phyloP scores from a whole-genome alignment of 2,888 invertebrate genomes.

The Hirtodrosophila duncani region DNA sequence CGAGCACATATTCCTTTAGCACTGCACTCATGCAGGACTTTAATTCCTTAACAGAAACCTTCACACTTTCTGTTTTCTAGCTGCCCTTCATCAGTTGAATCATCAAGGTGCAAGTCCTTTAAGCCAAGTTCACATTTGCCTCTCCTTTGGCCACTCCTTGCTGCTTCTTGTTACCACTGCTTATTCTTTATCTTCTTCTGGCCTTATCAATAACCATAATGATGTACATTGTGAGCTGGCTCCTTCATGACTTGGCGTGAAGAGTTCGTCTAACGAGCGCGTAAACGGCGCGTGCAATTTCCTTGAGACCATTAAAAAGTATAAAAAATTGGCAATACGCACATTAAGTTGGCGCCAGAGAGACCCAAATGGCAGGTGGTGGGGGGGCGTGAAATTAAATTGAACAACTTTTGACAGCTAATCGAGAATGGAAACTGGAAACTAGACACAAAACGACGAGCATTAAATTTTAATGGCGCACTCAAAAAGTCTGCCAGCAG shows the following conservation, averaged over 20 bases:
- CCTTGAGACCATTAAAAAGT: constrained; percentile 68
- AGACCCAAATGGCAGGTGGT: background rate
- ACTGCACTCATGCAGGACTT: too few relatives aligned
- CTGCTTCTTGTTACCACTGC: too few relatives aligned
- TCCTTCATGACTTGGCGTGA: constrained; percentile 22
- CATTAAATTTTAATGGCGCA: constrained; percentile 75
- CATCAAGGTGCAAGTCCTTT: too few relatives aligned
- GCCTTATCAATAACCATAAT: constrained; percentile 69
- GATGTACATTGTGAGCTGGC: constrained; percentile 16
- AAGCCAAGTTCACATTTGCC: too few relatives aligned
- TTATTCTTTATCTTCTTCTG: too few relatives aligned
- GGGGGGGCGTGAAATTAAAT: constrained; percentile 61
- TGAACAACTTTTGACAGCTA: constrained; percentile 74
- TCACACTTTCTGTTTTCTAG: too few relatives aligned
- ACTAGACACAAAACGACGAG: constrained; percentile 36
- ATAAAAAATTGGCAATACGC: constrained; percentile 65
- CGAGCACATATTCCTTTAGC: too few relatives aligned
- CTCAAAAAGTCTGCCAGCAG: constrained; percentile 64
- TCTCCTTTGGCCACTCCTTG: too few relatives aligned
- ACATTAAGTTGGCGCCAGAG: constrained; percentile 52
- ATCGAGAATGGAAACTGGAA: constrained; percentile 48
- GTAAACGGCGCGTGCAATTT: constrained; percentile 71
- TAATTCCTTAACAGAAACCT: too few relatives aligned
- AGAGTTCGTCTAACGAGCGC: constrained; percentile 60
- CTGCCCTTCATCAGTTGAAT: too few relatives aligned